These are phyloP conservation scores for Archegozetes longisetosus DNA, from an alignment of 1,140 invertebrate genomes.

Conservation along the genomic window DNA sequence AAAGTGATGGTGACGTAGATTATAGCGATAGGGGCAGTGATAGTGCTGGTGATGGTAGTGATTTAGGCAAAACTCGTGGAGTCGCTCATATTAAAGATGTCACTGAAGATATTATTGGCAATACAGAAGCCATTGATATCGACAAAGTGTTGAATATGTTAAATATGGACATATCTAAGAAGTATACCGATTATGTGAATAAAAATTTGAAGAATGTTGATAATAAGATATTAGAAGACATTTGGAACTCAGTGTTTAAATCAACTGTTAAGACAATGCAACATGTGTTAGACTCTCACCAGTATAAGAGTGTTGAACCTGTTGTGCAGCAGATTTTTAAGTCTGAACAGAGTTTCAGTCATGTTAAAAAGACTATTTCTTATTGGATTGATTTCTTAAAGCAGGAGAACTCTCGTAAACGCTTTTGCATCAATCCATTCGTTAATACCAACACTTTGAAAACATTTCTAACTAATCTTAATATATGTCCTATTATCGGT, in stretches of 20 bases:
- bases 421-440: background rate
- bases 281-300: background rate
- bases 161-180: background rate
- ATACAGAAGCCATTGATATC: background rate
- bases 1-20: background rate
- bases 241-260: background rate
- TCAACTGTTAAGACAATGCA: background rate
- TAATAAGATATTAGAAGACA: background rate
- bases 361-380: background rate
- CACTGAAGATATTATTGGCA: background rate
- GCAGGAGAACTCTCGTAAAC: background rate
- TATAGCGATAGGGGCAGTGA: background rate
- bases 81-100: background rate
- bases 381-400: background rate
- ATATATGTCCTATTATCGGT: background rate
- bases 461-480: background rate
- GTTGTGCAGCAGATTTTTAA: background rate
- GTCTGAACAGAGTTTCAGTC: background rate
- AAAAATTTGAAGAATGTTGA: background rate
- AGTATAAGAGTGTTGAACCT: background rate
- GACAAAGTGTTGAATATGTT: background rate
- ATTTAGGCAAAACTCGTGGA: background rate
- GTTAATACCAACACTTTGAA: background rate
- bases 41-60: background rate
- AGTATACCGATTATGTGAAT: background rate